Evolutionary conservation across 37 sponge, comb jelly and placozoan species (phyloP).

Genomic region (Eunapius fragilis): DNA sequence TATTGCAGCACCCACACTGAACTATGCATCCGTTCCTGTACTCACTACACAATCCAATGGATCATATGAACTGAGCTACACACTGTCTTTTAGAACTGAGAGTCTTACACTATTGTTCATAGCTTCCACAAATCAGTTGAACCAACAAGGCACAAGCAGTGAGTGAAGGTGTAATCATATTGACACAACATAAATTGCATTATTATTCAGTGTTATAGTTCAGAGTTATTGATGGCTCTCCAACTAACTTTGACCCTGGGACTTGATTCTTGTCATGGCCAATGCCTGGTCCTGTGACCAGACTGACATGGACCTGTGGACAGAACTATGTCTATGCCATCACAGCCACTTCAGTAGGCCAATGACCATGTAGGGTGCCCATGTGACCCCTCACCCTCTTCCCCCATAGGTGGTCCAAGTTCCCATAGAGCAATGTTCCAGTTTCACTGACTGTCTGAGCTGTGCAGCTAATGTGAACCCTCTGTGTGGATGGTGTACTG

Average conservation of each 20-base stretch:
- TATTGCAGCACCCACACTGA: not conserved
- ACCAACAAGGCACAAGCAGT: not conserved
- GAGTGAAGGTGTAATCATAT: not conserved
- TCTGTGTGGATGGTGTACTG: slow-evolving; percentile 91
- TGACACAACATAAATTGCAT: not conserved
- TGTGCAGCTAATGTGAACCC: slow-evolving; percentile 57
- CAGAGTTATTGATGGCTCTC: not conserved
- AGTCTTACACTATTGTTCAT: not conserved
- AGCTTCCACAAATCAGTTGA: not conserved
- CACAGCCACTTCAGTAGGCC: slow-evolving; percentile 17
- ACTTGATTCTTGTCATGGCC: not conserved
- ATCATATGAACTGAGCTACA: not conserved
- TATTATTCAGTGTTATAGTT: not conserved
- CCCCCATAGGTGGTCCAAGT: slow-evolving; percentile 36
- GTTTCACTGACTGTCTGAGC: slow-evolving; percentile 28
- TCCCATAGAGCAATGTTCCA: slow-evolving; percentile 58
- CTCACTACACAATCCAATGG: not conserved
- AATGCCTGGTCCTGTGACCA: slow-evolving; percentile 32
- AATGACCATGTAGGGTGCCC: not conserved
- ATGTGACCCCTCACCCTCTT: not conserved
- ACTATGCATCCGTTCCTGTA: not conserved
- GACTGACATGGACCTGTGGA: slow-evolving; percentile 40
- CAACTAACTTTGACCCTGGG: not conserved
- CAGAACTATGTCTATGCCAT: slow-evolving; percentile 49
- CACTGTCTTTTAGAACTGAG: not conserved